A percentile compares a stretch with the other conserved stretches of the same genome.
Conservation (phyloP, 64 coral and sea anemone species). For the Porites lutea region DNA sequence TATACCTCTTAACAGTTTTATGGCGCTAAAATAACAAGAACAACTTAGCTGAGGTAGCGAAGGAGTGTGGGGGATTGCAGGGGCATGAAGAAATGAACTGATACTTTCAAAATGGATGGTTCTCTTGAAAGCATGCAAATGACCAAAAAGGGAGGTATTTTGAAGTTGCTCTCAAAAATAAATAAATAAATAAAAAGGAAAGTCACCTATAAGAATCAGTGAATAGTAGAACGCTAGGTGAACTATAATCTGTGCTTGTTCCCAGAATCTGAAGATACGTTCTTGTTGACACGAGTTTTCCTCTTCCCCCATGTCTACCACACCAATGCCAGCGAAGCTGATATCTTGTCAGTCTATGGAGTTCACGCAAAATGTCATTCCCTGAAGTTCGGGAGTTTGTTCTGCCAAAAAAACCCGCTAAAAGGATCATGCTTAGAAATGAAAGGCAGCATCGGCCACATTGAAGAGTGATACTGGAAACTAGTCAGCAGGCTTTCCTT, state of each 20-base stretch:
- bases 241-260: constrained; percentile 43
- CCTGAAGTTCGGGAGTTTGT: neutral
- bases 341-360: neutral
- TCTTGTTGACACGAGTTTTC: constrained; percentile 69
- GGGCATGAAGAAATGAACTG: too few relatives aligned
- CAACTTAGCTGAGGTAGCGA: too few relatives aligned
- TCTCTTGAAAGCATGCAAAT: too few relatives aligned
- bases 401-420: neutral
- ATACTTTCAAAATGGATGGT: too few relatives aligned
- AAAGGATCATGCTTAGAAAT: neutral
- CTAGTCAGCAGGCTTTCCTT: neutral
- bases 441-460: neutral
- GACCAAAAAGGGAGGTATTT: neutral
- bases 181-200: neutral
- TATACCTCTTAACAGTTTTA: too few relatives aligned
- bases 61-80: too few relatives aligned
- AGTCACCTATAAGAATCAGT: constrained; percentile 76
- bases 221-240: constrained; percentile 65
- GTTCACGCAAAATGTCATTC: neutral
- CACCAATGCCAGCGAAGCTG: constrained; percentile 55
- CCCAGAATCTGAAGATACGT: constrained; percentile 70
- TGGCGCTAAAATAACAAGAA: too few relatives aligned
- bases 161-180: neutral
- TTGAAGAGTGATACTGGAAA: neutral
- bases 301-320: constrained; percentile 61